Percentiles rank a stretch among this genome's conserved stretches.
phyloP scores from a whole-genome alignment of 2,888 invertebrate species.

The Erpobdella octoculata region DNA sequence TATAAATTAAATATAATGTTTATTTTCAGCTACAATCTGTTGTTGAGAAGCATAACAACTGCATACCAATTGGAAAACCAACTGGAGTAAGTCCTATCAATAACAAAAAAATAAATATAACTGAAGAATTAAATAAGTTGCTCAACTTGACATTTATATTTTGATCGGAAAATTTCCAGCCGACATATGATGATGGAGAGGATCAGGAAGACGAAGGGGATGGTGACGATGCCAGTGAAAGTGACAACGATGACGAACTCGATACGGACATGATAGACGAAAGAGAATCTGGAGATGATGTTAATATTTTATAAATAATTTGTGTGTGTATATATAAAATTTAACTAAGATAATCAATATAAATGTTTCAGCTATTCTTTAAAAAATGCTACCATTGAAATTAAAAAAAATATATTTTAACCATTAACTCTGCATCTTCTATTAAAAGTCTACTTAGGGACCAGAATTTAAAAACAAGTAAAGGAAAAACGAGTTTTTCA shows the following conservation, averaged over 20 bases:
- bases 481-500: no score
- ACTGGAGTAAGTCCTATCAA: slow-evolving; percentile 37
- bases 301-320: slow-evolving; percentile 12
- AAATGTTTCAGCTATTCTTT: not conserved
- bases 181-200: slow-evolving; percentile 48
- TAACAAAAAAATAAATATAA: not conserved
- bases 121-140: not conserved
- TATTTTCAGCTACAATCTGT: slow-evolving; percentile 49
- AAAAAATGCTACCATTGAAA: not conserved
- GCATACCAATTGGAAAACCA: slow-evolving; percentile 52
- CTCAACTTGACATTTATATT: not conserved
- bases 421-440: no score
- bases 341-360: no score
- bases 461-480: no score
- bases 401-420: no score
- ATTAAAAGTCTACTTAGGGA: no score
- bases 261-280: slow-evolving; percentile 48
- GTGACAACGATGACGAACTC: slow-evolving; percentile 50
- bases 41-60: slow-evolving; percentile 49
- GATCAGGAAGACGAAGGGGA: slow-evolving; percentile 52
- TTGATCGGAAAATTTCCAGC: not conserved
- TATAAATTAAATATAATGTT: no score
- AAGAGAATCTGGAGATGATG: slow-evolving; percentile 38
- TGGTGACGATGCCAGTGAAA: slow-evolving; percentile 52
- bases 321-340: not conserved